Conservation (phyloP, 1,140 invertebrate genomes). For the Dinoponera quadriceps region DNA sequence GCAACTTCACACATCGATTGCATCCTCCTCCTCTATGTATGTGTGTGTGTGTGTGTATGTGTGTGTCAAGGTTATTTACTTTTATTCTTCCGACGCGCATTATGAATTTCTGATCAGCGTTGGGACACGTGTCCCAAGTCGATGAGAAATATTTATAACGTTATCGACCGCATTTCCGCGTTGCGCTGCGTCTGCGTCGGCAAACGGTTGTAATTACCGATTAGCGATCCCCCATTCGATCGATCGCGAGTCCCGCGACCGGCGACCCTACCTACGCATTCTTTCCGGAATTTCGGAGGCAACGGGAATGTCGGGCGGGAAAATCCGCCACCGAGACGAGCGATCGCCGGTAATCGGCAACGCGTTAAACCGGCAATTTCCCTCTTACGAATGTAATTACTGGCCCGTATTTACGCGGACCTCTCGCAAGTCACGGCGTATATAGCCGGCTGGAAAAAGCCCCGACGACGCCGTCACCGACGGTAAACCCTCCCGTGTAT, state of each 20-base stretch:
- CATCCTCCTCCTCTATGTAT: constrained; percentile 2
- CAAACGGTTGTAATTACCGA: constrained; percentile 12
- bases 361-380: constrained; percentile 74
- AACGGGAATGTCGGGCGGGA: neutral
- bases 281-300: too few species aligned
- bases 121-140: constrained; percentile 55
- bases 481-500: constrained; percentile 63
- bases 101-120: constrained; percentile 60
- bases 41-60: too few species aligned
- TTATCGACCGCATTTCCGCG: constrained; percentile 54
- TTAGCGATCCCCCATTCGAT: constrained; percentile 24
- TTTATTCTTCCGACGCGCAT: constrained; percentile 59
- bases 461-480: constrained; percentile 44
- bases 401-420: constrained; percentile 73
- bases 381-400: constrained; percentile 74
- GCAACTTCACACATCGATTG: constrained; percentile 59
- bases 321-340: constrained; percentile 44
- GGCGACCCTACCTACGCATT: neutral
- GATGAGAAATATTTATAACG: constrained; percentile 58
- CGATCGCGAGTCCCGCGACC: neutral
- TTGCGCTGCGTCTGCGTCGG: neutral
- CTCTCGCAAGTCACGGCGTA: constrained; percentile 56
- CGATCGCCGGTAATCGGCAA: constrained; percentile 72
- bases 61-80: constrained; percentile 59
- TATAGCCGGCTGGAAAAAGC: constrained; percentile 69